Evolutionary conservation across 2,888 invertebrate genomes (phyloP).

Genomic region (Cataglyphis cursor): DNA sequence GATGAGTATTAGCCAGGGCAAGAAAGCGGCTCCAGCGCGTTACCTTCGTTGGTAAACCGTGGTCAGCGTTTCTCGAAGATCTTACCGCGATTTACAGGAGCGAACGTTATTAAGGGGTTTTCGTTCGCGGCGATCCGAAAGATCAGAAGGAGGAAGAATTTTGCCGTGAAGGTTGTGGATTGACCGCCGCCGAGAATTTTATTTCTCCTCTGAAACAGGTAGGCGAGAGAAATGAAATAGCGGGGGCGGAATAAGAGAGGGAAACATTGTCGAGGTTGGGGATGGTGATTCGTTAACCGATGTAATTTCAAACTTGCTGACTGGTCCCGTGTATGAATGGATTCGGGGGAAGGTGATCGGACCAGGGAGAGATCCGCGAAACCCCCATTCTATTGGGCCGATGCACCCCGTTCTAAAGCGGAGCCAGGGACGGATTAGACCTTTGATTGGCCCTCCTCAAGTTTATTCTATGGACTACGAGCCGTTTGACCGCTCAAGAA

Average conservation of each 20-base stretch:
- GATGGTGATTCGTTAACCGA: conserved; percentile 76
- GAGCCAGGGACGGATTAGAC: conserved; percentile 57
- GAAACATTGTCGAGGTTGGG: conserved; percentile 39
- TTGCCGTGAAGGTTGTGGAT: not conserved
- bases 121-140: conserved; percentile 36
- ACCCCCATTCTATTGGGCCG: conserved; percentile 68
- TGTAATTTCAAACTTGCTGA: conserved; percentile 81
- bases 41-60: conserved; percentile 48
- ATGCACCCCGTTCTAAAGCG: conserved; percentile 48
- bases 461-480: conserved; percentile 55
- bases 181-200: conserved; percentile 28
- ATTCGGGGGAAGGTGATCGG: conserved; percentile 58
- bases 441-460: conserved; percentile 66
- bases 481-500: conserved; percentile 38
- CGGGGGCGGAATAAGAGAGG: conserved; percentile 5
- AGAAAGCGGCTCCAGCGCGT: conserved; percentile 40
- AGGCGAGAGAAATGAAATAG: conserved; percentile 21
- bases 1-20: conserved; percentile 43
- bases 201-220: conserved; percentile 44
- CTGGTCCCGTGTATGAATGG: conserved; percentile 77
- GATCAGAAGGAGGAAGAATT: not conserved
- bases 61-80: conserved; percentile 48
- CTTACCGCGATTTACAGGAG: conserved; percentile 50
- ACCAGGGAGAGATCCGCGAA: conserved; percentile 55
- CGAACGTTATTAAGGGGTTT: conserved; percentile 50